phyloP scores from a whole-genome alignment of 2,888 invertebrate species.

The Chromoteleia sp. region DNA sequence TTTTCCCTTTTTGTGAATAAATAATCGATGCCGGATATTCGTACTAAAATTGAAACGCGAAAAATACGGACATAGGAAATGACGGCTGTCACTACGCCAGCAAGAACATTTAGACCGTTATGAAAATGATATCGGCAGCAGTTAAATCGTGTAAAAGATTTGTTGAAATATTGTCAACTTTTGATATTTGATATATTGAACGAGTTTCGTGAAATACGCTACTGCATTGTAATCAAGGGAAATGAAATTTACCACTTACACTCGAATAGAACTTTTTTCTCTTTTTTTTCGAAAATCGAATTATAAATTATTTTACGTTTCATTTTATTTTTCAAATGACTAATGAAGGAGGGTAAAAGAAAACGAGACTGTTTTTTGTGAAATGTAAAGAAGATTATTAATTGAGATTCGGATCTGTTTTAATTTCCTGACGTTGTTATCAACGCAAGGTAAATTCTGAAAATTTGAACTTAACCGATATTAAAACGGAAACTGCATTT shows the following conservation, averaged over 20 bases:
- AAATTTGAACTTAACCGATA: too few relatives aligned
- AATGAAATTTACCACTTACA: slow-evolving; percentile 31
- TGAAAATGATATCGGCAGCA: slow-evolving; percentile 60
- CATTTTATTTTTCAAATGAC: neutral
- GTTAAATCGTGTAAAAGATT: slow-evolving; percentile 62
- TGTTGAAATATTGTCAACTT: slow-evolving; percentile 55
- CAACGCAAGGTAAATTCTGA: too few relatives aligned
- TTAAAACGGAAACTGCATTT: too few relatives aligned
- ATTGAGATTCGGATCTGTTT: slow-evolving; percentile 7
- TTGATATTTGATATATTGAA: slow-evolving; percentile 38
- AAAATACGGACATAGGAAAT: slow-evolving; percentile 49
- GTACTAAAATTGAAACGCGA: slow-evolving; percentile 57
- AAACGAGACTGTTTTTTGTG: slow-evolving; percentile 9
- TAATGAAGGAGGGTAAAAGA: neutral
- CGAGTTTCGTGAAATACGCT: slow-evolving; percentile 12
- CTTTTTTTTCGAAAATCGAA: neutral
- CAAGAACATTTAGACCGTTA: slow-evolving; percentile 53
- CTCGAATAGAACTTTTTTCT: neutral
- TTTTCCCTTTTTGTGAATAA: slow-evolving; percentile 47
- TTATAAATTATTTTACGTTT: neutral
- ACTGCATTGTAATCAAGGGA: slow-evolving; percentile 35
- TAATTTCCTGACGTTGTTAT: slow-evolving; percentile 20
- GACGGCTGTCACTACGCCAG: slow-evolving; percentile 43
- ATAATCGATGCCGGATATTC: slow-evolving; percentile 53
- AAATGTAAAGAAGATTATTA: slow-evolving; percentile 14